phyloP scores from a whole-genome alignment of 2,888 invertebrate genomes.

The Ormyrus labotus region DNA sequence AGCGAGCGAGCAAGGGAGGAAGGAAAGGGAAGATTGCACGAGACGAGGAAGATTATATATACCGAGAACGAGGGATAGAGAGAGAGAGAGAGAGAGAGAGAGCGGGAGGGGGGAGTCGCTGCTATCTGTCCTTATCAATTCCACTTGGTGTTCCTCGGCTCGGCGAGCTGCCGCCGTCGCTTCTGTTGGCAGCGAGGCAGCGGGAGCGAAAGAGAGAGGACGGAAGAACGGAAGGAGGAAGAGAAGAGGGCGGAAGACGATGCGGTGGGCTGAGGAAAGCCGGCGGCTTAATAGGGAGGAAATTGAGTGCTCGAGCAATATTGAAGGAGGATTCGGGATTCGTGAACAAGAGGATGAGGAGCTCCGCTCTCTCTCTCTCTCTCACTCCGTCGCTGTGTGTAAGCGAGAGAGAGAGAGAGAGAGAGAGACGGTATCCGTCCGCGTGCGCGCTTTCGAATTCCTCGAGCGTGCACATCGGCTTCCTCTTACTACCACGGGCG shows the following conservation, averaged over 20 bases:
- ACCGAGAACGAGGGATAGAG: conserved; percentile 36
- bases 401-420: conserved; percentile 60
- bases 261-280: conserved; percentile 68
- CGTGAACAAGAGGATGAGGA: conserved; percentile 62
- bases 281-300: conserved; percentile 76
- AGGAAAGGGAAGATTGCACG: conserved; percentile 61
- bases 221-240: conserved; percentile 57
- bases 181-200: conserved; percentile 11
- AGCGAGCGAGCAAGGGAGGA: conserved; percentile 66
- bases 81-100: conserved; percentile 18
- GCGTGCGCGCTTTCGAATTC: conserved; percentile 73
- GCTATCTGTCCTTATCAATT: conserved; percentile 58
- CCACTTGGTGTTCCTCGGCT: conserved; percentile 54
- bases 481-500: conserved; percentile 58
- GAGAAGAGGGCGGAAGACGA: conserved; percentile 60
- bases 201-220: conserved; percentile 53
- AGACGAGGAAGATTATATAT: too few species aligned
- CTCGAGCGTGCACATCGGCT: conserved; percentile 68
- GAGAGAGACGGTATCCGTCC: conserved; percentile 68
- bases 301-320: conserved; percentile 76
- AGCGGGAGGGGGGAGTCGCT: not conserved
- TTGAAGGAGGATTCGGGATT: conserved; percentile 75
- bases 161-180: conserved; percentile 26
- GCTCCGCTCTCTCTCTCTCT: conserved; percentile 21
- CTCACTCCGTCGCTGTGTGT: conserved; percentile 12